Evolutionary conservation across 2,888 invertebrate genomes (phyloP), one percentile per base, ranked within the genome.

Genomic region (Entomobrya multifasciata): DNA sequence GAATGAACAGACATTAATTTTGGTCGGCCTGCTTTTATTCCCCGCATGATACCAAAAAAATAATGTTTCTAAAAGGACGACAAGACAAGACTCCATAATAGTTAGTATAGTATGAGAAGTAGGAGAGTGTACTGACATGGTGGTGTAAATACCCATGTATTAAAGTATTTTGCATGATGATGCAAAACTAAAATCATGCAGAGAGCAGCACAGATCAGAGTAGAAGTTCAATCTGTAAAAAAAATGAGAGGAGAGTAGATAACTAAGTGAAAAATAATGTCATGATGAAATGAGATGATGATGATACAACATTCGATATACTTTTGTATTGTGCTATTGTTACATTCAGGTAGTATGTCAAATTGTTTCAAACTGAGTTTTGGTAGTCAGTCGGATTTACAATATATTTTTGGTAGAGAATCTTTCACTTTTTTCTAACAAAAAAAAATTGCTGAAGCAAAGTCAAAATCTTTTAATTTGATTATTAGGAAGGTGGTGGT

Each of bases 1-100:
- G 82, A 74, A 74, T 83, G 82, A 83, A 65, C 55, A 83, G 76
- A 76, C 82, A 83, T 49, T 83, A 49, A 74, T 74, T 83, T 83
- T 83, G 82, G 72, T 83, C 82, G 82, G 82, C 82, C 82, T 83
- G 72, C 60, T 83, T 83, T 62, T 60, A 49, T 36, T 62, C 72
- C 44, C 72, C 80, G 62, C 52, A 49, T 74, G 22, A 74, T 76
- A 49, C 49, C 44, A 57, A 62, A 72, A 70, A 82, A 72, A n/a
- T 8, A 36, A 36, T 36, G 4, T 36, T 76, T 62, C 15, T 49
- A 83, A 57, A 76, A 57, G 82, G 74, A 72, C 74, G n/a, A n/a
- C n/a, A n/a, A n/a, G n/a, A n/a, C n/a, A 60, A 60, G 82, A 60
- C 60, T 72, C 74, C n/a, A n/a, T n/a, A n/a, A n/a, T n/a, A n/a